A percentile compares a stretch with the other conserved stretches of the same genome.
These are phyloP conservation scores for Drosophila busckii DNA, from an alignment of 1,140 invertebrate genomes.

Conservation along the genomic window DNA sequence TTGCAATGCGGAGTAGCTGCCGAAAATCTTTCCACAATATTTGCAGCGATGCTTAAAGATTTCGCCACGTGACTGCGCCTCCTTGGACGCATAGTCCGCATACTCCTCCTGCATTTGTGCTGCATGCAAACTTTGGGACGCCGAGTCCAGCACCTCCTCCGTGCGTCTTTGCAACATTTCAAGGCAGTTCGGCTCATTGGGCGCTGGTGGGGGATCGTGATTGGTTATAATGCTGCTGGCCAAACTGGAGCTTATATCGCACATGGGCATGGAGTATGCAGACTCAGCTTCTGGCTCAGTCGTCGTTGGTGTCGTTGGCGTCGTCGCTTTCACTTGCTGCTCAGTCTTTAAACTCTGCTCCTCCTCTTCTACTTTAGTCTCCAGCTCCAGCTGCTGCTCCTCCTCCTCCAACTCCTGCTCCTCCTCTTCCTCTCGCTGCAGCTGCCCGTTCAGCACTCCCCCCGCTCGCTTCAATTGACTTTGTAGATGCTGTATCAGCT, in stretches of 20 bases:
- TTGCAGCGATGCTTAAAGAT: constrained; percentile 98
- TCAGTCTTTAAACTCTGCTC: constrained; percentile 64
- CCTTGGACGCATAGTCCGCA: constrained; percentile 81
- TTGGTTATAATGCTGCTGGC: constrained; percentile 93
- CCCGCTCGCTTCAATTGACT: constrained; percentile 84
- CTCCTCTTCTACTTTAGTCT: background rate
- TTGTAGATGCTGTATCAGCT: constrained; percentile 94
- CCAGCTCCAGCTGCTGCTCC: constrained; percentile 2
- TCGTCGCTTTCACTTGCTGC: too few species aligned
- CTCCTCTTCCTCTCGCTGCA: constrained; percentile 21
- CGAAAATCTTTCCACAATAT: constrained; percentile 99
- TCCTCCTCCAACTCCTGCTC: constrained; percentile 20
- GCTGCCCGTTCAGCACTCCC: constrained; percentile 36
- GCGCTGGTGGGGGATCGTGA: constrained; percentile 85
- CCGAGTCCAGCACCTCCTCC: constrained; percentile 94
- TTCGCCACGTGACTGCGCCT: constrained; percentile 84
- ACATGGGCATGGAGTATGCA: constrained; percentile 54
- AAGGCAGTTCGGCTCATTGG: constrained; percentile 89
- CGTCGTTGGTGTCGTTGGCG: too few species aligned
- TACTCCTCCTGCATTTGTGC: constrained; percentile 93
- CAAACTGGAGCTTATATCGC: constrained; percentile 83
- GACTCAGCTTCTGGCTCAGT: constrained; percentile 7
- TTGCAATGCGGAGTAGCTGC: constrained; percentile 96
- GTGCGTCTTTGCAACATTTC: constrained; percentile 94
- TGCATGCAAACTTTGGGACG: constrained; percentile 91